These are phyloP conservation scores for Styela clava DNA, from an alignment of 23 tunicate species.

Conservation along the genomic window DNA sequence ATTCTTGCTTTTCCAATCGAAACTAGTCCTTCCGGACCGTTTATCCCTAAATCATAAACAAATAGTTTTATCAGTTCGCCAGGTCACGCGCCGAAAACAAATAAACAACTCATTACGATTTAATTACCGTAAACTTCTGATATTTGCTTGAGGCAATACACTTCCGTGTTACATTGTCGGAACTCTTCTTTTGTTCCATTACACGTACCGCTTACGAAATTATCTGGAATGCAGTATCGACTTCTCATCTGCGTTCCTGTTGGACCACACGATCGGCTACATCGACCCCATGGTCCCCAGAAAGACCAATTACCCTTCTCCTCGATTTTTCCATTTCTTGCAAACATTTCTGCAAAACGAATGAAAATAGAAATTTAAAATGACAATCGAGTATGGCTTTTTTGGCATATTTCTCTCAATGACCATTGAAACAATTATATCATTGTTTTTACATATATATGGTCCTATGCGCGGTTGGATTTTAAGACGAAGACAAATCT, in stretches of 20 bases:
- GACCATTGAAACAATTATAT: no score
- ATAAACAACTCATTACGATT: neutral
- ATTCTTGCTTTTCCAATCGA: constrained; percentile 32
- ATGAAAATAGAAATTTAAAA: no score
- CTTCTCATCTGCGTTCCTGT: constrained; percentile 35
- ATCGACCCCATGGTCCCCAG: constrained; percentile 68
- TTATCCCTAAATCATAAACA: constrained; percentile 34
- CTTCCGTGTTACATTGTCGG: constrained; percentile 46
- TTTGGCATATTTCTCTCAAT: no score
- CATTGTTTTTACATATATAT: no score
- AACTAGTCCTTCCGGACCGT: constrained; percentile 56
- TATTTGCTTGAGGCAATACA: constrained; percentile 43
- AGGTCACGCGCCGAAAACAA: neutral
- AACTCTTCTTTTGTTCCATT: constrained; percentile 32
- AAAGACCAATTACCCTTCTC: constrained; percentile 27
- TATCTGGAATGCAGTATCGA: constrained; percentile 25
- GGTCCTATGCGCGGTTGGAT: no score
- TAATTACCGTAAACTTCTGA: constrained; percentile 62
- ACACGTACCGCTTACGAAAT: constrained; percentile 8
- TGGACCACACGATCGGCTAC: constrained; percentile 63
- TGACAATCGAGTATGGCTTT: no score
- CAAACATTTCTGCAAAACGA: neutral
- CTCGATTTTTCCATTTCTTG: neutral
- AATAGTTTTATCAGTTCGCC: neutral
- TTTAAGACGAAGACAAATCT: no score